Evolutionary conservation across 2,888 invertebrate genomes (phyloP).

Genomic region (Cephus nigrinus): DNA sequence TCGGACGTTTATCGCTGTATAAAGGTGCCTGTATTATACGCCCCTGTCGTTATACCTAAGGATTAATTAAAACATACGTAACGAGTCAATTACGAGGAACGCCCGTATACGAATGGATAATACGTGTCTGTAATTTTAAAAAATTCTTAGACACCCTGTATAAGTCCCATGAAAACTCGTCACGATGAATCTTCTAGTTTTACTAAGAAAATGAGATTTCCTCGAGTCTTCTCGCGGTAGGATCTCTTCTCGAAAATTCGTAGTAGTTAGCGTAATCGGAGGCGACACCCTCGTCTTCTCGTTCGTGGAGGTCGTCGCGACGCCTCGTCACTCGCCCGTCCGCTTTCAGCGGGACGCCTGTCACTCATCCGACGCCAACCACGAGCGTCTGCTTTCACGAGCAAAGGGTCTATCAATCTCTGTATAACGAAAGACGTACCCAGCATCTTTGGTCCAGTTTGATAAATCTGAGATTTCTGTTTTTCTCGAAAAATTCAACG

Average conservation of each 20-base stretch:
- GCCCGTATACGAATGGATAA: not conserved
- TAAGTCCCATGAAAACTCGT: not conserved
- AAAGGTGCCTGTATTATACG: not conserved
- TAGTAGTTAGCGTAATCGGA: slow-evolving; percentile 52
- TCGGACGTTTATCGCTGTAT: not conserved
- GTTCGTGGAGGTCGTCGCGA: slow-evolving; percentile 47
- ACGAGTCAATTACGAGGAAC: not conserved
- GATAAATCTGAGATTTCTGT: not conserved
- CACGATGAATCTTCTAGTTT: not conserved
- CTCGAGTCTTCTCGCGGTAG: not conserved
- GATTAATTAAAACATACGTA: not conserved
- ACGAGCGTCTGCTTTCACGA: not conserved
- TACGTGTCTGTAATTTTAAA: not conserved
- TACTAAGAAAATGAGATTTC: not conserved
- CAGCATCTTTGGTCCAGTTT: not conserved
- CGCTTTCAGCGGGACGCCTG: slow-evolving; percentile 53
- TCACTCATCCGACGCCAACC: slow-evolving; percentile 43
- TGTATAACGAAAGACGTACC: not conserved
- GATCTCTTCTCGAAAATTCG: slow-evolving; percentile 34
- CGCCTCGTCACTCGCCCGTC: slow-evolving; percentile 60
- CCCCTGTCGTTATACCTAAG: not conserved
- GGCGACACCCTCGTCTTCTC: slow-evolving; percentile 50
- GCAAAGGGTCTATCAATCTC: not conserved
- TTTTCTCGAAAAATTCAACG: no score
- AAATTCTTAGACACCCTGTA: not conserved